Evolutionary conservation across 2,888 invertebrate species (phyloP), one percentile per base, ranked within the genome.

Genomic region (Zaprionus lineosus): DNA sequence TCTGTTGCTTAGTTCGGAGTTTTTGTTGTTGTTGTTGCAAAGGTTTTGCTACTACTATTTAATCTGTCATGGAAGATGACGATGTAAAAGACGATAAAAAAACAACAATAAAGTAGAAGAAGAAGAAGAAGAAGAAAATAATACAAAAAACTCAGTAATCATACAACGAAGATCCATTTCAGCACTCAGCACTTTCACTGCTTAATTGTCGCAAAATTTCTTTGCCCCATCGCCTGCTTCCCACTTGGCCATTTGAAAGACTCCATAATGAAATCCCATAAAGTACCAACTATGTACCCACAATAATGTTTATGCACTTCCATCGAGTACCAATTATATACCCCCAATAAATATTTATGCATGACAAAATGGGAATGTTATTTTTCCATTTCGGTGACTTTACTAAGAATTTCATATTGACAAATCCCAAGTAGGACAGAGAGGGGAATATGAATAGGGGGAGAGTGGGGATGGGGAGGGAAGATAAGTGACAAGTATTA

Each of bases 171-270:
- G 66, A 66, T 62, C 34, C 71, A 66, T 62, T 82, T 74, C 19
- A 61, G 61, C 62, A 77, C 76, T 74, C 19, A 61, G 61, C 62
- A 77, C 76, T 77, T 77, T 77, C 76, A 73, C 76, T 77, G 62
- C 39, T 63, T 81, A 77, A 77, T 77, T 77, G 76, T 77, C 82
- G 84, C 76, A 55, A 81, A 81, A 81, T 83, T 74, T 79, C 70
- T 74, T 74, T 51, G 44, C 52, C 14, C 18, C n/a, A n/a, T n/a
- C 26, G 39, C 3, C 57, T 48, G 48, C 40, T 46, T 43, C 34
- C 50, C 63, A 40, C 24, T 40, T 36, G 34, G 33, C 40, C 31
- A 41, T 29, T 24, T 12, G 28, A 37, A 14, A 24, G 11, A 19
- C 6, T 26, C n/a, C n/a, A n/a, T n/a, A n/a, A n/a, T n/a, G n/a